Evolutionary conservation across 2,797 vertebrate genomes (phyloP), one percentile per base, ranked within the genome.

Genomic region (Taenioides sp.): DNA sequence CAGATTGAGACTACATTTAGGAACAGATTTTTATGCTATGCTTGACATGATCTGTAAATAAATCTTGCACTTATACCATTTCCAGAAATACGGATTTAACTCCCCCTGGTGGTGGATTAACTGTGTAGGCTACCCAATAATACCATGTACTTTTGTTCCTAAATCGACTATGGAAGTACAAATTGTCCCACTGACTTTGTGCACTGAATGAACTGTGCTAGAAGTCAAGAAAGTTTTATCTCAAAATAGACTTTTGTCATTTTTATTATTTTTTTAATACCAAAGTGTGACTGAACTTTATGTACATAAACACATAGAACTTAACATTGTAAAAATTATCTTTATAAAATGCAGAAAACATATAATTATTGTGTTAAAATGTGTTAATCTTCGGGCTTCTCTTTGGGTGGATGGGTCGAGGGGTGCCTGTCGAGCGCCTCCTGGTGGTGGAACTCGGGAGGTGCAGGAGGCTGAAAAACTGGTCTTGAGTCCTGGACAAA

Each of bases 401-500:
- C 61, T 0, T 1, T 9, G 7, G 27, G 14, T 7, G n/a, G 18
- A 17, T 57, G 22, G 7, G 43, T 47, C 14, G 43, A 47, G 43
- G 0, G 22, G 47, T 71, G 64, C 43, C 2, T 9, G 2, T 25
- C 7, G 17, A 28, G 65, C 62, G 5, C 6, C 27, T 47, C 25
- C 49, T 40, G 40, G 17, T 59, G 55, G 20, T 34, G 2, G n/a
- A 12, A 2, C 43, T 74, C 40, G 10, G 18, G 65, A 0, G 2
- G 31, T 14, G 47, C 67, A 12, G 54, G 47, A 1, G 64, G 66
- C 0, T 55, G 66, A 17, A 34, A 67, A 0, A 76, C 25, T 6
- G 0, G 9, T 40, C 74, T 66, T 4, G 10, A n/a, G 3, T 73
- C 72, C 81, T 85, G 70, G n/a, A 6, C 18, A 43, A 50, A 12